These are phyloP conservation scores for Achlya flavicornis DNA, from an alignment of 2,888 invertebrate species.

Conservation along the genomic window DNA sequence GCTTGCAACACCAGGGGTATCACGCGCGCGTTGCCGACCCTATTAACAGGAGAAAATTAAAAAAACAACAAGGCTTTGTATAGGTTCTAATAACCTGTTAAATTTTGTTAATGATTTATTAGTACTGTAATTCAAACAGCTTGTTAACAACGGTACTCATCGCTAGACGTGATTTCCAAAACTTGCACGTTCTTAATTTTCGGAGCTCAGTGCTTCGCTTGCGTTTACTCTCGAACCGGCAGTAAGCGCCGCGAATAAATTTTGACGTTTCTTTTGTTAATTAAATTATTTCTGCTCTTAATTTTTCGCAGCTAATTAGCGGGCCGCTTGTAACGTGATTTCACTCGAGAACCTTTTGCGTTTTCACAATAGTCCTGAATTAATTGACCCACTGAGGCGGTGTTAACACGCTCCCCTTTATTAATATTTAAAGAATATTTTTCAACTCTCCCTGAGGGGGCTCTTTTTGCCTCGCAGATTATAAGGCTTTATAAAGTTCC, in stretches of 20 bases:
- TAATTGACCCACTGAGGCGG: constrained; percentile 31
- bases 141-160: not conserved
- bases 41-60: no score
- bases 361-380: constrained; percentile 25
- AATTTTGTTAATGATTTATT: no score
- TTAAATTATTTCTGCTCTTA: constrained; percentile 25
- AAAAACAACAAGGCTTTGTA: no score
- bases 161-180: not conserved
- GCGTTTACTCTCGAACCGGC: not conserved
- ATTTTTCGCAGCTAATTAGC: constrained; percentile 35
- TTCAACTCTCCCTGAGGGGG: constrained; percentile 29
- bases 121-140: not conserved
- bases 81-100: no score
- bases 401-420: constrained; percentile 31
- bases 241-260: not conserved
- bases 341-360: constrained; percentile 26
- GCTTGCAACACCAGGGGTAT: no score
- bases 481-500: constrained; percentile 30
- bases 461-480: constrained; percentile 32
- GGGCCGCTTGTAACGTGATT: constrained; percentile 11
- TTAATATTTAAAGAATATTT: constrained; percentile 26
- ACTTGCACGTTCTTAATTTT: constrained; percentile 4
- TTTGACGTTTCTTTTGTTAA: constrained; percentile 23
- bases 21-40: no score
- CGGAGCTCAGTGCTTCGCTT: not conserved